These are phyloP conservation scores for Oxycera nigricornis DNA, from an alignment of 2,888 invertebrate genomes.

Conservation along the genomic window DNA sequence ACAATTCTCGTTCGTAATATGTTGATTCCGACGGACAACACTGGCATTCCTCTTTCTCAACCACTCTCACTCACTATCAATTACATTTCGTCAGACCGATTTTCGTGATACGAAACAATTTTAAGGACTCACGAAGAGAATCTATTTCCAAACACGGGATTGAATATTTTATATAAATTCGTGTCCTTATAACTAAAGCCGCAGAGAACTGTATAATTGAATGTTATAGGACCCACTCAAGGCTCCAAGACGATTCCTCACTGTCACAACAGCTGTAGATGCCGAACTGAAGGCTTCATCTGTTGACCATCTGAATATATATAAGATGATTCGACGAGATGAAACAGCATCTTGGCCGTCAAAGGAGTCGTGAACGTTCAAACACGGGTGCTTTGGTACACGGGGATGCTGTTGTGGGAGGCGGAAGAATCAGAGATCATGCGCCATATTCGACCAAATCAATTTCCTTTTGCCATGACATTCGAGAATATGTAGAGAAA, in stretches of 20 bases:
- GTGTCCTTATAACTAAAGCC: neutral
- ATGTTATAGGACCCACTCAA: neutral
- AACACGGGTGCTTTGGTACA: neutral
- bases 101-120: neutral
- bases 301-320: slow-evolving; percentile 32
- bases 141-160: neutral
- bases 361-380: no score
- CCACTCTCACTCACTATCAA: neutral
- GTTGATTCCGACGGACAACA: neutral
- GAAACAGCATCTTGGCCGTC: neutral
- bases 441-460: slow-evolving; percentile 7
- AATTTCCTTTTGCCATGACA: neutral
- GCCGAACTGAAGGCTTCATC: slow-evolving; percentile 44
- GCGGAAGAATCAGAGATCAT: neutral
- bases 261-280: slow-evolving; percentile 36
- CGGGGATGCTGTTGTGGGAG: neutral
- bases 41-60: neutral
- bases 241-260: neutral
- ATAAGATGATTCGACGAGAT: slow-evolving; percentile 31
- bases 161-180: neutral
- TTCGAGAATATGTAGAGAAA: neutral
- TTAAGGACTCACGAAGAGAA: neutral
- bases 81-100: neutral
- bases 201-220: neutral
- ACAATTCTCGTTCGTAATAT: neutral